Conservation (phyloP, 2,113 vertebrate genomes). For the Nannobrachium achirus region DNA sequence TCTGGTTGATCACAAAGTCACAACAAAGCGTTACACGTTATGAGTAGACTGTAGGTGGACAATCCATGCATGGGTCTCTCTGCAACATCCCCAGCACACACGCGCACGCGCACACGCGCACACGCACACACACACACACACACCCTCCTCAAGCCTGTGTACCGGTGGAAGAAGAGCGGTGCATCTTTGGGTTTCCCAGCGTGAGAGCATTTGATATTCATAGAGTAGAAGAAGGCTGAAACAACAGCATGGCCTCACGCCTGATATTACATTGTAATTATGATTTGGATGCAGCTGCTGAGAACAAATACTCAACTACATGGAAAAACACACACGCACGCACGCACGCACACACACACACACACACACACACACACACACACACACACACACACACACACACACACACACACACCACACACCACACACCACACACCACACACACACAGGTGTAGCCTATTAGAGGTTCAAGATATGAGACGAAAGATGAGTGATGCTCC, state of each 20-base stretch:
- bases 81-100: not conserved
- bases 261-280: slow-evolving; percentile 83
- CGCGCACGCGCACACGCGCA: not conserved
- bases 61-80: slow-evolving; percentile 40
- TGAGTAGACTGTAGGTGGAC: slow-evolving; percentile 53
- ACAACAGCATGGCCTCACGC: slow-evolving; percentile 75
- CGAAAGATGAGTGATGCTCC: slow-evolving; percentile 10
- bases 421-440: not conserved
- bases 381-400: not conserved
- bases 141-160: slow-evolving; percentile 44
- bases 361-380: slow-evolving; percentile 1
- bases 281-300: slow-evolving; percentile 71
- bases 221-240: slow-evolving; percentile 76
- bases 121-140: slow-evolving; percentile 15
- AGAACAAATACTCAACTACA: slow-evolving; percentile 56
- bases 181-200: slow-evolving; percentile 76
- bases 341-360: not conserved
- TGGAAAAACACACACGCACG: slow-evolving; percentile 12
- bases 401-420: not conserved
- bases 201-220: slow-evolving; percentile 82
- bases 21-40: slow-evolving; percentile 72
- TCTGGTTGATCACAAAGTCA: slow-evolving; percentile 26
- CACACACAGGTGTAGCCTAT: slow-evolving; percentile 27
- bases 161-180: slow-evolving; percentile 58
- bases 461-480: slow-evolving; percentile 40